These are phyloP conservation scores for Cheracebus regulus DNA, from an alignment of 2,797 vertebrate species.

Conservation along the genomic window DNA sequence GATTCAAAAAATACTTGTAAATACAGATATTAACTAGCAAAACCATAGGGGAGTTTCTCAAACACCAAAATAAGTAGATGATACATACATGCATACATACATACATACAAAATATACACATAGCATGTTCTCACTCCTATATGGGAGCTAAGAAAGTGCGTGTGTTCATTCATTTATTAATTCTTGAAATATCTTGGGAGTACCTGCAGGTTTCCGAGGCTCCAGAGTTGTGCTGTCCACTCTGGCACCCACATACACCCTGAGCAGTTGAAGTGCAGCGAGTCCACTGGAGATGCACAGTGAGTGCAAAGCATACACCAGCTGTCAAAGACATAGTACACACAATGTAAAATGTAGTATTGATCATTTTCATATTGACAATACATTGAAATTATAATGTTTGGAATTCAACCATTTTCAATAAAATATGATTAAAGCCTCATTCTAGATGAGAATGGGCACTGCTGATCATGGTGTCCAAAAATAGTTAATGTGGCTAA, in stretches of 20 bases:
- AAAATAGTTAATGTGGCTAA: too few relatives aligned
- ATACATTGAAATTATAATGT: not conserved
- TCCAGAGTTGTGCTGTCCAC: not conserved
- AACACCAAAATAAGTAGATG: not conserved
- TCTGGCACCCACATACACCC: fast-evolving
- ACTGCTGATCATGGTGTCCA: too few relatives aligned
- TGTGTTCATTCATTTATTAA: not conserved
- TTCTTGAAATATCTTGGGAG: not conserved
- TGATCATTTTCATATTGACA: not conserved
- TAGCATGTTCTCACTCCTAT: not conserved
- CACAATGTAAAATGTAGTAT: not conserved
- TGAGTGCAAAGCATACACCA: not conserved
- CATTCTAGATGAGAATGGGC: too few relatives aligned
- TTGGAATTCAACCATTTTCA: not conserved
- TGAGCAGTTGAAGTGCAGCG: not conserved
- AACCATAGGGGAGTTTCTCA: not conserved
- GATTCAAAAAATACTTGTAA: not conserved
- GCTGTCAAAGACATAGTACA: not conserved
- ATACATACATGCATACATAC: not conserved
- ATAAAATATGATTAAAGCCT: not conserved
- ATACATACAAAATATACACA: not conserved
- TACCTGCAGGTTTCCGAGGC: too few relatives aligned
- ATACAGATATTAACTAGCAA: not conserved
- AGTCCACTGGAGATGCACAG: not conserved
- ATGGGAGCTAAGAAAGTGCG: not conserved